A percentile compares a stretch with the other conserved stretches of the same genome.
These are phyloP conservation scores for Pyxicephalus adspersus DNA, from an alignment of 2,113 vertebrate genomes.

Conservation along the genomic window DNA sequence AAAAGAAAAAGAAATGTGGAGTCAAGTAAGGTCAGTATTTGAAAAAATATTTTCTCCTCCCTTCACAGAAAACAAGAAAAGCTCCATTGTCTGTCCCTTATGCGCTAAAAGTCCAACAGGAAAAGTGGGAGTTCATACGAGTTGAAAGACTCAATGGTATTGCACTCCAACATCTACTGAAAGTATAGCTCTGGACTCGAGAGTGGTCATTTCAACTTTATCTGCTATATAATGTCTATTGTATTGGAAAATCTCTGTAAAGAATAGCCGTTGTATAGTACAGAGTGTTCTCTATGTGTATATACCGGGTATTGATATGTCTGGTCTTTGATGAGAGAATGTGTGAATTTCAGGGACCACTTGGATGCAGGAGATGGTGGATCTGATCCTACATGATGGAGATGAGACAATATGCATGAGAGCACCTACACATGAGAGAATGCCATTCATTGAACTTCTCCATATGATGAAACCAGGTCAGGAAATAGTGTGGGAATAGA, in stretches of 20 bases:
- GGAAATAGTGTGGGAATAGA: background rate
- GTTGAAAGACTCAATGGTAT: too few species aligned
- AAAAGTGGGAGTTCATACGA: too few species aligned
- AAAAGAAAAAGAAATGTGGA: too few species aligned
- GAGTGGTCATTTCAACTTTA: too few species aligned
- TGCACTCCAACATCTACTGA: too few species aligned
- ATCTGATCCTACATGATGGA: conserved; percentile 64
- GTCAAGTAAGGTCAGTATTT: too few species aligned
- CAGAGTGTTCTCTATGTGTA: background rate
- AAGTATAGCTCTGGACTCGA: too few species aligned
- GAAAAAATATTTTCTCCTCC: too few species aligned
- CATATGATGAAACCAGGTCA: conserved; percentile 43
- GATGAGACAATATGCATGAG: conserved; percentile 61
- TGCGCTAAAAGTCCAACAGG: too few species aligned
- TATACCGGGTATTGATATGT: background rate
- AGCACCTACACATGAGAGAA: conserved; percentile 57
- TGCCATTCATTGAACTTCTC: conserved; percentile 50
- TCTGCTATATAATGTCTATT: background rate
- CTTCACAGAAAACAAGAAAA: too few species aligned
- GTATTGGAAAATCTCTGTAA: background rate
- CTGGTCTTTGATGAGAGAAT: background rate
- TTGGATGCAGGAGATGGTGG: conserved; percentile 70
- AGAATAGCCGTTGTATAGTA: background rate
- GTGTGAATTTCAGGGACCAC: conserved; percentile 63
- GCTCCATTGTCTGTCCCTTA: too few species aligned